Conservation (phyloP, 2,797 vertebrate genomes). For the Linurgus olivaceus region DNA sequence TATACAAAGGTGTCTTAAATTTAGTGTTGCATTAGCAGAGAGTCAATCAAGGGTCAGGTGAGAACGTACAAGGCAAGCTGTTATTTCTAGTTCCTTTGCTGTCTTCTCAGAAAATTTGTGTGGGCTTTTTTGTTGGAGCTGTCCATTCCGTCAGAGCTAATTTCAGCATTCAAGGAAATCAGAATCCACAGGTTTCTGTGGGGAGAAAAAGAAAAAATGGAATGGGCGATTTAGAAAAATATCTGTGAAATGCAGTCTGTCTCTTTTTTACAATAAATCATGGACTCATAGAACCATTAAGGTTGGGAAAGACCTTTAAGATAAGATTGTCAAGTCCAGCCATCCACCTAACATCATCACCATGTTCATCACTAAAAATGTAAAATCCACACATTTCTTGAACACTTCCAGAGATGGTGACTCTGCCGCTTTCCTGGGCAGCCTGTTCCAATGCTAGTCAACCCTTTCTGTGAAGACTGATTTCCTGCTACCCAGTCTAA, state of each 20-base stretch:
- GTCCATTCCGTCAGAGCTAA: constrained; percentile 16
- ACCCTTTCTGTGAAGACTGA: not conserved
- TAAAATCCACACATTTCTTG: not conserved
- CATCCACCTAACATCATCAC: not conserved
- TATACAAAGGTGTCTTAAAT: not conserved
- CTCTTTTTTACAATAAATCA: not conserved
- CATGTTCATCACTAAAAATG: not conserved
- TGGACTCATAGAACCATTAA: not conserved
- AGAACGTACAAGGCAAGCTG: not conserved
- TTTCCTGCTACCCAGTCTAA: not conserved
- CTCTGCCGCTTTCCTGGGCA: not conserved
- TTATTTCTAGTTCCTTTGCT: not conserved
- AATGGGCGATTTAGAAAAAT: not conserved
- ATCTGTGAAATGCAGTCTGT: not conserved
- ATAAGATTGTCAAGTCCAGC: not conserved
- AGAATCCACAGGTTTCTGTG: not conserved
- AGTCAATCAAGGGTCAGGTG: not conserved
- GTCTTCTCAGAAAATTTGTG: not conserved
- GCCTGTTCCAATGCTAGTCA: not conserved
- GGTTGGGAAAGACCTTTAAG: not conserved
- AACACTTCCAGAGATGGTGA: not conserved
- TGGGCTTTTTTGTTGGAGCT: not conserved
- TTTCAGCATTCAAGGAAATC: not conserved
- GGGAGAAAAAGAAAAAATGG: not conserved
- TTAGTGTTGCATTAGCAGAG: not conserved